Conservation (phyloP, 1,140 invertebrate genomes). For the Proctacanthus coquilletti region DNA sequence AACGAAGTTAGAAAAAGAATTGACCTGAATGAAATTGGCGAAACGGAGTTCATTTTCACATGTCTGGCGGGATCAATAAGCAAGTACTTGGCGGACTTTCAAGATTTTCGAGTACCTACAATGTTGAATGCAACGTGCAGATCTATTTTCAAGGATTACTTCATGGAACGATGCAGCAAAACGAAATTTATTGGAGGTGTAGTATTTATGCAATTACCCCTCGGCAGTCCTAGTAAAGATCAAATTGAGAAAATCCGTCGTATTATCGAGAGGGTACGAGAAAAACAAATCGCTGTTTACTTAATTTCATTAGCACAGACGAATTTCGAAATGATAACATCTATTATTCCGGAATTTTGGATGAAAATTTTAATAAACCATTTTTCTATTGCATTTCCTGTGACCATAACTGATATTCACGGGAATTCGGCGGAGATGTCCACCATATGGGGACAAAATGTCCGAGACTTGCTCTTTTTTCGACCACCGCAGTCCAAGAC, state of each 20-base stretch:
- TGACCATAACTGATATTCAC: slow-evolving; percentile 54
- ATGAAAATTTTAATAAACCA: slow-evolving; percentile 51
- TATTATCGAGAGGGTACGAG: slow-evolving; percentile 40
- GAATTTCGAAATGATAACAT: slow-evolving; percentile 46
- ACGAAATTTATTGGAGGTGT: slow-evolving; percentile 26
- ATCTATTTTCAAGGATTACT: slow-evolving; percentile 29
- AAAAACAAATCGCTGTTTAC: slow-evolving; percentile 48
- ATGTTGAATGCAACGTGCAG: slow-evolving; percentile 31
- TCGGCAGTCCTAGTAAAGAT: slow-evolving; percentile 22
- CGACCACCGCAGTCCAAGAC: slow-evolving; percentile 66
- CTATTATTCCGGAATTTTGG: slow-evolving; percentile 47
- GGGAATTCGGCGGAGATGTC: slow-evolving; percentile 20
- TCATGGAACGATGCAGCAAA: slow-evolving; percentile 20
- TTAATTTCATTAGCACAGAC: slow-evolving; percentile 49
- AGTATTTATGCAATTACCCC: slow-evolving; percentile 31
- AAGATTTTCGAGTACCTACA: slow-evolving; percentile 17
- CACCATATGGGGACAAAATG: slow-evolving; percentile 49
- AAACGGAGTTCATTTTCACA: slow-evolving; percentile 50
- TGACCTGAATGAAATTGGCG: slow-evolving; percentile 42
- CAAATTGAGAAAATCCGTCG: slow-evolving; percentile 33
- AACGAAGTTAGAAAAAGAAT: slow-evolving; percentile 31
- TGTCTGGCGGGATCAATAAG: slow-evolving; percentile 22
- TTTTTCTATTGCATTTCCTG: slow-evolving; percentile 51
- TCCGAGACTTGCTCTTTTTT: slow-evolving; percentile 55
- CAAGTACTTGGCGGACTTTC: slow-evolving; percentile 11